Percentiles rank a stretch among this genome's conserved stretches.
Evolutionary conservation across 2,113 vertebrate genomes (phyloP).

Genomic region (Tapirus terrestris): DNA sequence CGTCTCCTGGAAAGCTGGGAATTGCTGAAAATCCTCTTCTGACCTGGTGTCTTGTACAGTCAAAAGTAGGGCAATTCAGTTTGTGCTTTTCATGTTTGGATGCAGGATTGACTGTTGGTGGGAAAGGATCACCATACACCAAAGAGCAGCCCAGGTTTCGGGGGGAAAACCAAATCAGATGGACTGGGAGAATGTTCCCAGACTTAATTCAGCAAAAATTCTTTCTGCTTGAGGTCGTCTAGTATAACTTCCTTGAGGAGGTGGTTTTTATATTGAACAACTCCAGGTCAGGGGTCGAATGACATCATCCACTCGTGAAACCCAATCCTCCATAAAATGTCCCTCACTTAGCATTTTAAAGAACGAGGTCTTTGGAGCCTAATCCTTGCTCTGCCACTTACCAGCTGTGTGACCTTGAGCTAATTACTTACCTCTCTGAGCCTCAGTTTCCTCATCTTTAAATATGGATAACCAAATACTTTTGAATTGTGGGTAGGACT

Average conservation of each 20-base stretch:
- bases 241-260: neutral
- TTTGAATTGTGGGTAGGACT: neutral
- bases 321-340: neutral
- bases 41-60: neutral
- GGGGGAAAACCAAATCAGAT: neutral
- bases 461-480: neutral
- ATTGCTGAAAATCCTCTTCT: neutral
- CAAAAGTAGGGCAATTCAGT: neutral
- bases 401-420: neutral
- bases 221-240: neutral
- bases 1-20: neutral
- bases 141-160: neutral
- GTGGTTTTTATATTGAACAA: conserved; percentile 45
- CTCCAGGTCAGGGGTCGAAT: conserved; percentile 13
- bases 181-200: neutral
- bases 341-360: neutral
- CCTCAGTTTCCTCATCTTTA: neutral
- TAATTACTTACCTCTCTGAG: conserved; percentile 5
- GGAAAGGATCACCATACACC: neutral
- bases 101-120: neutral
- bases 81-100: neutral
- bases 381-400: neutral
- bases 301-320: conserved; percentile 54
- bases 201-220: neutral
- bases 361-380: neutral